Base-by-base conservation (phyloP, 2,888 invertebrate genomes). In the Therioaphis trifolii region DNA sequence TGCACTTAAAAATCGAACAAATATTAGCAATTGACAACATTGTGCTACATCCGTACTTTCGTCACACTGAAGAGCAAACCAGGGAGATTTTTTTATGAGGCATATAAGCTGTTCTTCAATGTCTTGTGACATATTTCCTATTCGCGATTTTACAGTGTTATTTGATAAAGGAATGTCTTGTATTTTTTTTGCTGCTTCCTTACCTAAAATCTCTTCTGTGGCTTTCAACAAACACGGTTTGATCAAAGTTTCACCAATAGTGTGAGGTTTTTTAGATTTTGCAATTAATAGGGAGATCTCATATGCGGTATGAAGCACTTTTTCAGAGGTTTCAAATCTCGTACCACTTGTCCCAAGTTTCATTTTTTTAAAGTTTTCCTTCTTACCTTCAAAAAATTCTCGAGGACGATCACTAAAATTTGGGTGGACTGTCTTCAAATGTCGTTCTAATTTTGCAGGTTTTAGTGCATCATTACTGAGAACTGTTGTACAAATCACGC, bases 391-490 rank as follows among this genome's bases (percentile, higher is more conserved):
- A 29, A 84, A 84, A 5, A 79, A 84, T 78, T 77, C 66, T 79
- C 61, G 61, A 52, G 80, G 21, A 63, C 43, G 55, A 43, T 58
- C 24, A 66, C 43, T 77, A 29, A 78, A 84, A 29, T 58, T 58
- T n/a, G 66, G 79, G 78, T 84, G 84, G 24, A 79, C 66, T 46
- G 85, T 88, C 85, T 76, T 86, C 82, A 88, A 86, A 86, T 87
- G 87, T 85, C 86, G 85, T 68, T 87, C 84, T 55, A 87, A 85
- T 84, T 87, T 87, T 9, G 86, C 87, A 86, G 86, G 86, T 85
- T 87, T 87, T 86, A 69, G 76, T 85, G 86, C 82, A 85, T 86
- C 85, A 84, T 86, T 86, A 75, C 85, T 77, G 58, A 87, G 86
- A 85, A 86, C 85, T 85, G 85, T 86, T 72, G 86, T 84, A 85